Evolutionary conservation across 1,140 invertebrate genomes (phyloP).

Genomic region (Phymastichus coffea): DNA sequence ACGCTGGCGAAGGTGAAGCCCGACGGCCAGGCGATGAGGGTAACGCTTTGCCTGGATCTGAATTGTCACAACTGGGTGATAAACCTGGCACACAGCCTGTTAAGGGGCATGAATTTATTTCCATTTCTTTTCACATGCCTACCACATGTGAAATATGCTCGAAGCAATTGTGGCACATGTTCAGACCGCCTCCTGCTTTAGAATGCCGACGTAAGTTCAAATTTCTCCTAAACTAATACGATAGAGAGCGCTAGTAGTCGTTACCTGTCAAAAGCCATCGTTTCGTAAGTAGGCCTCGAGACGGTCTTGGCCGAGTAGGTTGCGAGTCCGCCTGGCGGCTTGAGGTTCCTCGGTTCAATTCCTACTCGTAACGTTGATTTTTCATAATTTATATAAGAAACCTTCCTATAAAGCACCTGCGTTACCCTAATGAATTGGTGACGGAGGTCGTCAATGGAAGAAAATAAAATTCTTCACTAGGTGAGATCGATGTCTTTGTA

Average conservation of each 20-base stretch:
- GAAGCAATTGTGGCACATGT: slow-evolving; percentile 95
- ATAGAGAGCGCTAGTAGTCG: no score
- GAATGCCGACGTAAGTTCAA: slow-evolving; percentile 86
- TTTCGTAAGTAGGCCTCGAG: no score
- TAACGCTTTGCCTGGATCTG: slow-evolving; percentile 50
- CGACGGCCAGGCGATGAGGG: slow-evolving; percentile 75
- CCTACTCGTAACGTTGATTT: no score
- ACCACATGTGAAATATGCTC: slow-evolving; percentile 97
- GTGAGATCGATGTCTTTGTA: neutral
- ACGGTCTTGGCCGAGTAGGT: no score
- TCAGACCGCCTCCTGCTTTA: slow-evolving; percentile 92
- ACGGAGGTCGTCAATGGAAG: neutral
- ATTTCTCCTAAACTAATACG: neutral
- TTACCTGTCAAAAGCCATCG: no score
- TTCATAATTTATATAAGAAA: no score
- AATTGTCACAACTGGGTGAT: slow-evolving; percentile 58
- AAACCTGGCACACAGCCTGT: slow-evolving; percentile 79
- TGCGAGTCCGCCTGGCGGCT: no score
- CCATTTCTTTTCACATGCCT: slow-evolving; percentile 96
- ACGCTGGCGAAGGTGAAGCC: slow-evolving; percentile 91
- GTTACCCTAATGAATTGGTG: neutral
- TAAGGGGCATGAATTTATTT: slow-evolving; percentile 95
- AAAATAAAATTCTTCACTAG: neutral
- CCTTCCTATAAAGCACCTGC: slow-evolving; percentile 1
- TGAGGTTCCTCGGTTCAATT: no score